A percentile compares a stretch with the other conserved stretches of the same genome.
Evolutionary conservation across 2,888 invertebrate species (phyloP).

Genomic region (Eristalinus sepulchralis): DNA sequence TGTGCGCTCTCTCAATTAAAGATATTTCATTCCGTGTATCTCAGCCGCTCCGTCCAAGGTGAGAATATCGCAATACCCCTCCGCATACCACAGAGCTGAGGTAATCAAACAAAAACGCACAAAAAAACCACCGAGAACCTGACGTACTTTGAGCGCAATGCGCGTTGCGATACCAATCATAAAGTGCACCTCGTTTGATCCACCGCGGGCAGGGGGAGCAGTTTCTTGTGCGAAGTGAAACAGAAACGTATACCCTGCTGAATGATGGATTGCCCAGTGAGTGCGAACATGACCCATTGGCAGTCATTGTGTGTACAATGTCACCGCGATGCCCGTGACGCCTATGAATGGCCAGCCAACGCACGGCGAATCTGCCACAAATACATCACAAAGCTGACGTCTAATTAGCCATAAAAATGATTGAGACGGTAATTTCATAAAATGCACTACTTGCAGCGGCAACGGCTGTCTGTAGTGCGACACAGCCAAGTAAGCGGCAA

Average conservation of each 20-base stretch:
- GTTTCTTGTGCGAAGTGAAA: background rate
- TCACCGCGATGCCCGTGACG: background rate
- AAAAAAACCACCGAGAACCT: background rate
- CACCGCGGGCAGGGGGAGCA: background rate
- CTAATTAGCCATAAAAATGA: slow-evolving; percentile 60
- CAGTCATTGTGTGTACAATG: background rate
- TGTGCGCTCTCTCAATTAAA: background rate
- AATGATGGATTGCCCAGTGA: background rate
- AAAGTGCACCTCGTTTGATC: background rate
- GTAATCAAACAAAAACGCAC: background rate
- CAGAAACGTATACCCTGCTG: background rate
- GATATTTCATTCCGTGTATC: background rate
- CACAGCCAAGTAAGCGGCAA: slow-evolving; percentile 8
- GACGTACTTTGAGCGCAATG: background rate
- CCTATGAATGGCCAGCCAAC: background rate
- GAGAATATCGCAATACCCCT: background rate
- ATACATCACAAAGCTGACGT: slow-evolving; percentile 5
- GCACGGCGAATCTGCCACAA: background rate
- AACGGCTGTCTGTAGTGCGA: background rate
- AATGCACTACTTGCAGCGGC: slow-evolving; percentile 1
- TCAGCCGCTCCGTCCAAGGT: background rate
- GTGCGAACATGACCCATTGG: background rate
- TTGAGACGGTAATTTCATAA: slow-evolving; percentile 27
- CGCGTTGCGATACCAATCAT: background rate
- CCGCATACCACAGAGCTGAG: background rate